Conservation (phyloP, 2,113 vertebrate genomes). For the Spea multiplicata region DNA sequence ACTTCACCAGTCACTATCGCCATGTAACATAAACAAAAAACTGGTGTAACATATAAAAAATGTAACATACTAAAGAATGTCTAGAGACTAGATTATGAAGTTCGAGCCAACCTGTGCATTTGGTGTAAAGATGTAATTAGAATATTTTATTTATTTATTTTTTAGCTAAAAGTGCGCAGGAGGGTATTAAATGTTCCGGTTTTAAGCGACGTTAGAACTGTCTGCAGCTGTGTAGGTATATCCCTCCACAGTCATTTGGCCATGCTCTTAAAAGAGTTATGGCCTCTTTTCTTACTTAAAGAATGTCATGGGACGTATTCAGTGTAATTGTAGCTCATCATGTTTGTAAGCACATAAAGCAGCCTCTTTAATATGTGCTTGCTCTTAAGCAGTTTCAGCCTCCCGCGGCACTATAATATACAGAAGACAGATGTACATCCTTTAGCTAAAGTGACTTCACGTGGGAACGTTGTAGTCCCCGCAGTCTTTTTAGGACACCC, state of each 20-base stretch:
- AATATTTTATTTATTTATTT: slow-evolving; percentile 38
- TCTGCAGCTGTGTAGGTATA: slow-evolving; percentile 52
- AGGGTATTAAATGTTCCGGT: slow-evolving; percentile 43
- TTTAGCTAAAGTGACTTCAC: slow-evolving; percentile 24
- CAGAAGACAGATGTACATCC: slow-evolving; percentile 38
- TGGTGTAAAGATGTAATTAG: slow-evolving; percentile 15
- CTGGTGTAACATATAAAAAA: too few relatives aligned
- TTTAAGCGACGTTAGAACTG: slow-evolving; percentile 47
- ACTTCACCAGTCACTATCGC: too few relatives aligned
- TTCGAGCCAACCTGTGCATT: slow-evolving; percentile 27
- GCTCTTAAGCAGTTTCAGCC: slow-evolving; percentile 31
- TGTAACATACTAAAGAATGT: too few relatives aligned
- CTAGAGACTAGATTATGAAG: not conserved
- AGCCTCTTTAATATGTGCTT: slow-evolving; percentile 27
- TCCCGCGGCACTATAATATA: slow-evolving; percentile 37
- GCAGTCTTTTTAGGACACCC: slow-evolving; percentile 23
- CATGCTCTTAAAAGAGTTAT: slow-evolving; percentile 44
- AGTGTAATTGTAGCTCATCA: slow-evolving; percentile 47
- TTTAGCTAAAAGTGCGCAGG: slow-evolving; percentile 44
- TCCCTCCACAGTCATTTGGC: slow-evolving; percentile 43
- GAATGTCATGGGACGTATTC: slow-evolving; percentile 41
- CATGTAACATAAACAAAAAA: too few relatives aligned
- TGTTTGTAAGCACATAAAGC: slow-evolving; percentile 44
- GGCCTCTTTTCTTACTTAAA: slow-evolving; percentile 38
- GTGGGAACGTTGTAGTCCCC: slow-evolving; percentile 21